Percentiles rank a stretch among this genome's conserved stretches.
These are phyloP conservation scores for Monomorium pharaonis DNA, from an alignment of 1,140 invertebrate genomes.

Conservation along the genomic window DNA sequence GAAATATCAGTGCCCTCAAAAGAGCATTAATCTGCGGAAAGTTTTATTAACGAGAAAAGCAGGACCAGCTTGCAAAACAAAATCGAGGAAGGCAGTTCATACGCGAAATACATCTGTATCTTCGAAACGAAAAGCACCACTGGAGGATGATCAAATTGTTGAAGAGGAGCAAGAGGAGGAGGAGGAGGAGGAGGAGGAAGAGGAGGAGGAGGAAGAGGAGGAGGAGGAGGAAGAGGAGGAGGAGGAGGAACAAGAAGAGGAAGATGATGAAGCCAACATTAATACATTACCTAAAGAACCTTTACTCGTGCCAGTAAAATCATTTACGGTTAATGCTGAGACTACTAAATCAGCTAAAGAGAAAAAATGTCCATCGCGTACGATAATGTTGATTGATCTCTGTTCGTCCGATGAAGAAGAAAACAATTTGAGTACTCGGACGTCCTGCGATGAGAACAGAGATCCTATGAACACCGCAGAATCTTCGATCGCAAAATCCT, in stretches of 20 bases:
- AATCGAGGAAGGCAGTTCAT: constrained; percentile 44
- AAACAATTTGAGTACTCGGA: not conserved
- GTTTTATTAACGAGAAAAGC: constrained; percentile 61
- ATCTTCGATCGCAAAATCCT: constrained; percentile 28
- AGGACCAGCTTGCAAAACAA: constrained; percentile 64
- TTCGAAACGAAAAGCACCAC: constrained; percentile 65
- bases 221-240: constrained; percentile 25
- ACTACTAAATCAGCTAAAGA: constrained; percentile 23
- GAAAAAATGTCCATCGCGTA: constrained; percentile 15
- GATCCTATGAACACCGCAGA: constrained; percentile 67
- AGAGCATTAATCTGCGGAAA: constrained; percentile 51
- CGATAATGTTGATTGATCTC: constrained; percentile 84
- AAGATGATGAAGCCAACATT: constrained; percentile 60
- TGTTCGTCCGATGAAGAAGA: constrained; percentile 86
- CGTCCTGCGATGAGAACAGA: constrained; percentile 73
- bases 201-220: not conserved
- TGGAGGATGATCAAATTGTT: constrained; percentile 65
- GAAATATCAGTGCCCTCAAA: constrained; percentile 71
- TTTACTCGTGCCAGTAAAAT: not conserved
- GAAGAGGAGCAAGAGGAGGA: constrained; percentile 39
- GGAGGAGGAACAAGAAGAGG: too few relatives aligned
- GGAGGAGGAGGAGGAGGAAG: too few relatives aligned
- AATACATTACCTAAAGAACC: not conserved
- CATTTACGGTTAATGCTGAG: not conserved
- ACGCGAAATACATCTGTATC: not conserved